A percentile compares a stretch with the other conserved stretches of the same genome.
Evolutionary conservation across 1,140 invertebrate species (phyloP).

Genomic region (Schmidtea mediterranea): DNA sequence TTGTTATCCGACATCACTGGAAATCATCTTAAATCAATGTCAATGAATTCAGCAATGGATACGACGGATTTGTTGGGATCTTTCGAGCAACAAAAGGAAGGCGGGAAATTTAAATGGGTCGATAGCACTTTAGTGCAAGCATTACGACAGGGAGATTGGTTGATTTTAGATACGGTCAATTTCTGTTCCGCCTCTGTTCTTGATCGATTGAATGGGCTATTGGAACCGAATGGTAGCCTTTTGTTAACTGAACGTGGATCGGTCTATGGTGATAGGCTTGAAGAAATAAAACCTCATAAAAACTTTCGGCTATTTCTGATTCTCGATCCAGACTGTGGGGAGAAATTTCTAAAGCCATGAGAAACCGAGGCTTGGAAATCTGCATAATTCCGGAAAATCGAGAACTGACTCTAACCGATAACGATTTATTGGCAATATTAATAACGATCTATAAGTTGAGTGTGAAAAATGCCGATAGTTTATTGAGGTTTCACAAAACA

Average conservation of each 20-base stretch:
- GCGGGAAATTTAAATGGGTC: slow-evolving; percentile 68
- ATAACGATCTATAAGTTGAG: neutral
- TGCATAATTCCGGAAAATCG: too few relatives aligned
- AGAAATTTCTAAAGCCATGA: slow-evolving; percentile 85
- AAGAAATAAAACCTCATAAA: slow-evolving; percentile 50
- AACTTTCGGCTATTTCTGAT: slow-evolving; percentile 72
- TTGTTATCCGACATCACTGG: slow-evolving; percentile 43
- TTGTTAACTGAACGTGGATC: slow-evolving; percentile 68
- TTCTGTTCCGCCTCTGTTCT: slow-evolving; percentile 55
- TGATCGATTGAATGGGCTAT: slow-evolving; percentile 69
- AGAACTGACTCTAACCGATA: too few relatives aligned
- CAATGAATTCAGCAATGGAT: slow-evolving; percentile 72
- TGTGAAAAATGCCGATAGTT: neutral
- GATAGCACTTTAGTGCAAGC: slow-evolving; percentile 73
- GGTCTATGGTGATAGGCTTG: slow-evolving; percentile 36
- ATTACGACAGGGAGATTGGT: slow-evolving; percentile 55
- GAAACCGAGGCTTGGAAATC: slow-evolving; percentile 81
- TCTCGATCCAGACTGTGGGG: slow-evolving; percentile 66
- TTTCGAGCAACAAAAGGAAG: slow-evolving; percentile 74
- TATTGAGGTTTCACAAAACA: too few relatives aligned
- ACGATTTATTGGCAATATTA: neutral
- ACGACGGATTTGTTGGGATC: slow-evolving; percentile 74
- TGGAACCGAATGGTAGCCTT: slow-evolving; percentile 68
- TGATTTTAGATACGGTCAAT: slow-evolving; percentile 84
- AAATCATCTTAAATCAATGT: slow-evolving; percentile 42